Evolutionary conservation across 2,888 invertebrate species (phyloP).

Genomic region (Chaetogeoica ovagalla): DNA sequence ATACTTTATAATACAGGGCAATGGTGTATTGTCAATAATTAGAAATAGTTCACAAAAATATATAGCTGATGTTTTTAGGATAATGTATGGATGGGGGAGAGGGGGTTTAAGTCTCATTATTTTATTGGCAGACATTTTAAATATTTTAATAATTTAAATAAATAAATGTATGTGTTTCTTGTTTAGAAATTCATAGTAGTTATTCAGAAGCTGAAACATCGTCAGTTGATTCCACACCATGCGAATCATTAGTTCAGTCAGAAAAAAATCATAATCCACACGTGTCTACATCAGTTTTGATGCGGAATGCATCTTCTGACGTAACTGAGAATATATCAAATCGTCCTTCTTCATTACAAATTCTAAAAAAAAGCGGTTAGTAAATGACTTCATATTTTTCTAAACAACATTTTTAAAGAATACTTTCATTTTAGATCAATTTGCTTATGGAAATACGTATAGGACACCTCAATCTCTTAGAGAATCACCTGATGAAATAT

Average conservation of each 20-base stretch:
- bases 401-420: not conserved
- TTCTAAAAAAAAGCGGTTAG: slow-evolving; percentile 43
- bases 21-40: slow-evolving; percentile 14
- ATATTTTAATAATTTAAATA: not conserved
- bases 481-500: slow-evolving; percentile 21
- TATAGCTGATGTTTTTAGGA: not conserved
- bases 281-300: slow-evolving; percentile 32
- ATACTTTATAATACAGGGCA: not conserved
- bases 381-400: not conserved
- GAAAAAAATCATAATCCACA: slow-evolving; percentile 16
- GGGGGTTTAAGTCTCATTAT: too few species aligned
- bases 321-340: slow-evolving; percentile 1
- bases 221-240: slow-evolving; percentile 10
- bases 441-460: slow-evolving; percentile 25
- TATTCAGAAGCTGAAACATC: slow-evolving; percentile 36
- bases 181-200: slow-evolving; percentile 14
- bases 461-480: slow-evolving; percentile 32
- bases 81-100: not conserved
- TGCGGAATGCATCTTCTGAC: slow-evolving; percentile 24
- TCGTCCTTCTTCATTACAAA: slow-evolving; percentile 45
- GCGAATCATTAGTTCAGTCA: slow-evolving; percentile 22
- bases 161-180: not conserved
- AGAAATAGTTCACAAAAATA: not conserved
- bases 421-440: slow-evolving; percentile 28
- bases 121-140: too few species aligned